Conservation (phyloP, 2,113 vertebrate species). For the Hepsetus odoe region DNA sequence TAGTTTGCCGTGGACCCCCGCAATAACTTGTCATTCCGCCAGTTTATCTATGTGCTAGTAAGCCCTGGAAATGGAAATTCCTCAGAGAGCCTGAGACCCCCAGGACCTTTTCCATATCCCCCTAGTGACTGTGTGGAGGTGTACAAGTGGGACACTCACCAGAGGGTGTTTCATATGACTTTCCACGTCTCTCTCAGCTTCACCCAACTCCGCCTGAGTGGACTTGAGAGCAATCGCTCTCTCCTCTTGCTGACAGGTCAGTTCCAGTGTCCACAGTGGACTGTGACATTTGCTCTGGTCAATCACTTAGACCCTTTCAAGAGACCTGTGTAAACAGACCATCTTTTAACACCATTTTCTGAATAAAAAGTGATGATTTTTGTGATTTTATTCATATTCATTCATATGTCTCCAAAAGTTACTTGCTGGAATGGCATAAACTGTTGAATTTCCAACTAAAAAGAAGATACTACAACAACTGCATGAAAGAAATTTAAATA, state of each 20-base stretch:
- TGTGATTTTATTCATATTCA: too few species aligned
- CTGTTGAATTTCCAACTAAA: too few species aligned
- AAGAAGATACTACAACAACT: too few species aligned
- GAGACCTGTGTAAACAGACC: too few species aligned
- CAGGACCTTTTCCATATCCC: not conserved
- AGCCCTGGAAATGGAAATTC: constrained; percentile 23
- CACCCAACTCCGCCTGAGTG: constrained; percentile 69
- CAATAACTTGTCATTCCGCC: constrained; percentile 66
- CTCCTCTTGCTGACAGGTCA: constrained; percentile 72
- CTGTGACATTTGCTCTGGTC: not conserved
- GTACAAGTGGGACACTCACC: constrained; percentile 68
- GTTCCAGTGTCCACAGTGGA: not conserved
- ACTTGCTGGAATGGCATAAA: too few species aligned
- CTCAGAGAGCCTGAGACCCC: not conserved
- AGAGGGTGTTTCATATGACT: constrained; percentile 73
- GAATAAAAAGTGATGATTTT: too few species aligned
- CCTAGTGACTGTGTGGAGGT: constrained; percentile 73
- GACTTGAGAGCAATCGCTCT: constrained; percentile 65
- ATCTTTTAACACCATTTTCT: too few species aligned
- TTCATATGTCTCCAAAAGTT: too few species aligned
- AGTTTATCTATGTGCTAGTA: constrained; percentile 73
- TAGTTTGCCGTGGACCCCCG: constrained; percentile 74
- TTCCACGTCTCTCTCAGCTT: constrained; percentile 75
- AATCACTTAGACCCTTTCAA: too few species aligned
- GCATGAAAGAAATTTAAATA: too few species aligned